Evolutionary conservation across 2,888 invertebrate genomes (phyloP), one percentile per base, ranked within the genome.

Genomic region (Choristoneura rosaceana): DNA sequence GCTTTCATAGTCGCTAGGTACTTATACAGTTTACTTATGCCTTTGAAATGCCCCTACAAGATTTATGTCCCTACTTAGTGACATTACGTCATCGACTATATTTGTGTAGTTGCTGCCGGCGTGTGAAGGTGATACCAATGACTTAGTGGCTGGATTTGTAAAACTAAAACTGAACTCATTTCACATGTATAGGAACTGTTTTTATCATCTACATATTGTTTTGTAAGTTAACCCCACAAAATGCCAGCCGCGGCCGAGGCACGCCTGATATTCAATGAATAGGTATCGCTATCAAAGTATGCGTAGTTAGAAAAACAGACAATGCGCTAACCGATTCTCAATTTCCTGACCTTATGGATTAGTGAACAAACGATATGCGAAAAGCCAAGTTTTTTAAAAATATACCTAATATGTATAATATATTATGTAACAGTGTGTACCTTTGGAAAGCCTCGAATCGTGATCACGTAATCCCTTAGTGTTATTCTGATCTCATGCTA

Each of bases 51-150:
- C 15, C 67, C 38, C 38, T 58, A 25, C n/a, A 63, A 47, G 47
- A 63, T 61, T 66, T 34, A 71, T 63, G 45, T 59, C 25, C 71
- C 55, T 62, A 47, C 67, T 50, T 55, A 71, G 15, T 15, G 7
- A 14, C 55, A 71, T 71, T 71, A 71, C 67, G 63, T 71, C 67
- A 71, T 15, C 66, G 61, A 17, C 67, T 71, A 68, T 68, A 58
- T 67, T 71, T 59, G 52, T 58, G 58, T 10, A 41, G 62, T 71
- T 63, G 55, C 61, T 47, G 67, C 17, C 60, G 66, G 52, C 70
- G 25, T 38, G 67, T 59, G 71, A 71, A 68, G 71, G 71, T 68
- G 67, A 71, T 38, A 45, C 65, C 70, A 59, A 65, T 45, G 52
- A 45, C 41, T 66, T 38, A n/a, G 59, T 47, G 34, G 45, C 65